Conservation (phyloP, 2,888 invertebrate species). For the Spodoptera exigua region DNA sequence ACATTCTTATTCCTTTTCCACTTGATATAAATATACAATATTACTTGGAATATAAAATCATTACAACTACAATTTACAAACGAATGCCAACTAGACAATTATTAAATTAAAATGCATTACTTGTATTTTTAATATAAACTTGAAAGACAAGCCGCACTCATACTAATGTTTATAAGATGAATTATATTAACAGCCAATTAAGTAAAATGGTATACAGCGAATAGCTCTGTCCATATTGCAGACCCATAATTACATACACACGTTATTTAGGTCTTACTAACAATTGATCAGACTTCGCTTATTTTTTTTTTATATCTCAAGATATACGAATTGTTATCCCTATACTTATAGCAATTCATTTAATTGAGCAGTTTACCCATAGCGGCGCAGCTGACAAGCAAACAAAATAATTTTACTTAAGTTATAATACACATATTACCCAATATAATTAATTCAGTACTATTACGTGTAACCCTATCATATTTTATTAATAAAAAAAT, state of each 20-base stretch:
- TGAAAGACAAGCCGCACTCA: slow-evolving; percentile 1
- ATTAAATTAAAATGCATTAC: not conserved
- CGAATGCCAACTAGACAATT: slow-evolving; percentile 1
- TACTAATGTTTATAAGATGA: slow-evolving; percentile 21
- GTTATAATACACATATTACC: no score
- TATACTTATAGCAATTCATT: no score
- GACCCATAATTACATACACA: slow-evolving; percentile 24
- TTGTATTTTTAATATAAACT: slow-evolving; percentile 7
- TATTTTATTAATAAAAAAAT: slow-evolving; percentile 19
- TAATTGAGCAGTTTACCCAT: no score
- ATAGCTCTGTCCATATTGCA: slow-evolving; percentile 37
- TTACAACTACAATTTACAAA: not conserved
- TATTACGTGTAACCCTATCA: slow-evolving; percentile 8
- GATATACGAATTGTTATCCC: no score
- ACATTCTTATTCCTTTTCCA: no score
- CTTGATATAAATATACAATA: no score
- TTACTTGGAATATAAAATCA: no score
- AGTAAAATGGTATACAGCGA: slow-evolving; percentile 10
- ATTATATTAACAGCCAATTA: slow-evolving; percentile 42
- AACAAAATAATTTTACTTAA: no score
- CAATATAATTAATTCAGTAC: no score
- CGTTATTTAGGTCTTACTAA: slow-evolving; percentile 29
- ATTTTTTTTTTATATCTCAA: no score
- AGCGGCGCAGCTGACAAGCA: no score
- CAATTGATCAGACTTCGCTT: no score